Conservation (phyloP, 1,140 invertebrate species). For the Propsilocerus akamusi region DNA sequence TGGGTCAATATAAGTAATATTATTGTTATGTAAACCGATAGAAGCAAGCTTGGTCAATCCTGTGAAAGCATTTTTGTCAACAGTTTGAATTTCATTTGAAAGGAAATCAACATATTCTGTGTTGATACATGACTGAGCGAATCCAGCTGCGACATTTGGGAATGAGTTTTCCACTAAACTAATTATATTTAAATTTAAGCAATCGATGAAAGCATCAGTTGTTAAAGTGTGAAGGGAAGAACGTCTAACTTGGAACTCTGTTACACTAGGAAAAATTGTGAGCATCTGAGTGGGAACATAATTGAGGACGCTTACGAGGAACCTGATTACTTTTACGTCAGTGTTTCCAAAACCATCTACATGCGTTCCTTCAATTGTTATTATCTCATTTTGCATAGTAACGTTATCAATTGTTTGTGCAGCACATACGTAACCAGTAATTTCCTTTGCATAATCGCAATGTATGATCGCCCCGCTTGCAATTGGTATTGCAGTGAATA, state of each 20-base stretch:
- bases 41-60: neutral
- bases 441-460: neutral
- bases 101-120: neutral
- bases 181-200: neutral
- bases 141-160: neutral
- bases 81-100: neutral
- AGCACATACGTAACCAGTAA: neutral
- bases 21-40: neutral
- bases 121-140: neutral
- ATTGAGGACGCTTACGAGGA: neutral
- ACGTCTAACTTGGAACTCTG: neutral
- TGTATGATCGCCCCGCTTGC: neutral
- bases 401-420: neutral
- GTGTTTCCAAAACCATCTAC: neutral
- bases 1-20: neutral
- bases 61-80: neutral
- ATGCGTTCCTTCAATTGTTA: neutral
- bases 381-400: neutral
- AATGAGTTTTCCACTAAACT: neutral
- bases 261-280: neutral
- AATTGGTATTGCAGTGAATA: neutral
- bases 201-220: neutral
- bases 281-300: neutral
- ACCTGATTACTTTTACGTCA: neutral
- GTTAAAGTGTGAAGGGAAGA: too few species aligned